A percentile compares a stretch with the other conserved stretches of the same genome.
Conservation (phyloP, 2,888 invertebrate genomes). For the Lasius platythorax region DNA sequence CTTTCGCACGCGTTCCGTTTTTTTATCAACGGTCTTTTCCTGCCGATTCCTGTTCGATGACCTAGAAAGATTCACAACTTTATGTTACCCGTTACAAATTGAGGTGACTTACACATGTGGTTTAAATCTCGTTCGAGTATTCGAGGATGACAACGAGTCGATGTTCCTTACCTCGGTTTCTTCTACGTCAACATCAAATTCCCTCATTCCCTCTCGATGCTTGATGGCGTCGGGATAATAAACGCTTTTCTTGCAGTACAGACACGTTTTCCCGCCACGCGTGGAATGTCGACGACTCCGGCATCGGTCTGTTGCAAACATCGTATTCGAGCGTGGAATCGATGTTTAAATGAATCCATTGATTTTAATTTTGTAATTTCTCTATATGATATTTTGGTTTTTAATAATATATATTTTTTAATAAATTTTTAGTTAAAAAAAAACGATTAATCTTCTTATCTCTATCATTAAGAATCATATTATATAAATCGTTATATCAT, state of each 20-base stretch:
- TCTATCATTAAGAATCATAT: neutral
- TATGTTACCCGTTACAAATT: conserved; percentile 8
- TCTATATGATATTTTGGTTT: neutral
- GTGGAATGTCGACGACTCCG: conserved; percentile 29
- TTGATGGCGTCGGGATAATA: conserved; percentile 32
- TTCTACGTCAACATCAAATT: neutral
- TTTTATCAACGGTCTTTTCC: neutral
- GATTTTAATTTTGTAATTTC: neutral
- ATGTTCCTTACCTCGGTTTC: neutral
- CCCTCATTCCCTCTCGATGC: neutral
- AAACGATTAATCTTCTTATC: neutral
- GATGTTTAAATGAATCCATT: neutral
- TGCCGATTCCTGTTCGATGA: neutral
- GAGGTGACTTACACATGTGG: neutral
- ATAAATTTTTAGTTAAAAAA: neutral
- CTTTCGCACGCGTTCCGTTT: neutral
- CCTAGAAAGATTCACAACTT: conserved; percentile 6
- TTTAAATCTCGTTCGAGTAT: conserved; percentile 14
- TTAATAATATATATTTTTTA: neutral
- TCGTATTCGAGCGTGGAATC: neutral
- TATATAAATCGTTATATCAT: neutral
- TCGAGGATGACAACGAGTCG: neutral
- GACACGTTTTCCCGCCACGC: conserved; percentile 37
- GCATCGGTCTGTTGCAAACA: neutral
- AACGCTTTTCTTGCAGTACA: conserved; percentile 44